phyloP scores from a whole-genome alignment of 2,113 vertebrate genomes.

The Psilopsiagon aurifrons region DNA sequence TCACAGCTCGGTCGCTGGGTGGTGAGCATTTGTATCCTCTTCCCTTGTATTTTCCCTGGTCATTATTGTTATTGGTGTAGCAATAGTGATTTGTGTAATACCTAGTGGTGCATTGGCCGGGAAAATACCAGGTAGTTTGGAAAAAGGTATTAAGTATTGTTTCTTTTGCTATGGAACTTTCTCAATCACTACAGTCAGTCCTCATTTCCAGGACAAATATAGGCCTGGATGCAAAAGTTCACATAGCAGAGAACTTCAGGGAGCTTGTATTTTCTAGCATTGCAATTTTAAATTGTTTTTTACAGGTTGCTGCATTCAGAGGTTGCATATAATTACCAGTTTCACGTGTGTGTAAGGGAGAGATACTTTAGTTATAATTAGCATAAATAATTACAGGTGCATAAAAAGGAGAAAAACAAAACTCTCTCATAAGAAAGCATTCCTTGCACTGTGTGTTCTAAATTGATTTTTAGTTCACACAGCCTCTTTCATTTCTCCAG shows the following conservation, averaged over 20 bases:
- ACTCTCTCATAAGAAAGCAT: background rate
- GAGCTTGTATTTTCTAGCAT: background rate
- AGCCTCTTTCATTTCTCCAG: background rate
- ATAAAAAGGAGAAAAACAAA: background rate
- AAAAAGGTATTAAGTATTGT: background rate
- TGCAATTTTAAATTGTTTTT: background rate
- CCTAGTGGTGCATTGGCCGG: too few relatives aligned
- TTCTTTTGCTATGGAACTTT: background rate
- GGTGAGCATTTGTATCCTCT: too few relatives aligned
- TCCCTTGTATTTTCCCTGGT: too few relatives aligned
- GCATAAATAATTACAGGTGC: background rate
- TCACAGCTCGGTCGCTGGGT: too few relatives aligned
- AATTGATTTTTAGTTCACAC: conserved; percentile 6
- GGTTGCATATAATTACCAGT: background rate
- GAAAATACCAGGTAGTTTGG: background rate
- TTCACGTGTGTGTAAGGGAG: background rate
- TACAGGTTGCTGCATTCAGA: background rate
- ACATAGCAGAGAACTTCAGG: background rate
- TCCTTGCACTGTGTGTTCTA: background rate
- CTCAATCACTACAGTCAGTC: background rate
- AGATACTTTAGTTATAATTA: background rate
- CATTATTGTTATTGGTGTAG: too few relatives aligned
- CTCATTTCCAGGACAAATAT: background rate
- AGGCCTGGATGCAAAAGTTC: background rate
- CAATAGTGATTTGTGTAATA: too few relatives aligned